These are phyloP conservation scores for Parnassius glacialis DNA, from an alignment of 2,888 invertebrate species.

Conservation along the genomic window DNA sequence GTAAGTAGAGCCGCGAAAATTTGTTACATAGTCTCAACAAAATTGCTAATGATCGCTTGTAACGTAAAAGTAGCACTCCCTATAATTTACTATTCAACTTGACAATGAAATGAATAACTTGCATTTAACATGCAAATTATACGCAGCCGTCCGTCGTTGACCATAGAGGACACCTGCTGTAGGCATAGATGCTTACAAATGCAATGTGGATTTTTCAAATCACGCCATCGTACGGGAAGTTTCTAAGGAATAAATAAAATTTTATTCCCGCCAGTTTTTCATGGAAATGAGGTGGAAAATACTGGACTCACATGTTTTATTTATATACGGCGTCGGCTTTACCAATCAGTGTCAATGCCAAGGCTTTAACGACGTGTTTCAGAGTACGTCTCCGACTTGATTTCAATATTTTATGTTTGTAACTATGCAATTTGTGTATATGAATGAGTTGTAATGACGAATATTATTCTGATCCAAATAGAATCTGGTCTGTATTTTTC, in stretches of 20 bases:
- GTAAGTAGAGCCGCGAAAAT: no score
- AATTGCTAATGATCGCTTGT: slow-evolving; percentile 10
- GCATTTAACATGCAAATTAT: slow-evolving; percentile 28
- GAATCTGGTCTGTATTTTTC: slow-evolving; percentile 4
- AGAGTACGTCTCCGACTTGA: slow-evolving; percentile 22
- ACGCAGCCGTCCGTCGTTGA: slow-evolving; percentile 19
- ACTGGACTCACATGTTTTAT: slow-evolving; percentile 48
- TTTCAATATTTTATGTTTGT: slow-evolving; percentile 20
- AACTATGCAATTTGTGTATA: slow-evolving; percentile 10
- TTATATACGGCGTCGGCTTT: slow-evolving; percentile 49
- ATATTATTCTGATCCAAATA: slow-evolving; percentile 8
- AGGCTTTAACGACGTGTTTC: slow-evolving; percentile 40
- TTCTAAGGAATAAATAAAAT: slow-evolving; percentile 25
- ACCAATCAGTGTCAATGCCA: slow-evolving; percentile 65
- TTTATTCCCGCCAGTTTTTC: slow-evolving; percentile 38
- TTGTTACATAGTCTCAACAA: background rate
- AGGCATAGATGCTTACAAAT: slow-evolving; percentile 27
- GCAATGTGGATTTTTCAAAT: slow-evolving; percentile 30
- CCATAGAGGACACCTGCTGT: slow-evolving; percentile 23
- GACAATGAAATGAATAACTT: slow-evolving; percentile 23
- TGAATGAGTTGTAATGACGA: slow-evolving; percentile 13
- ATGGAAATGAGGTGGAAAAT: slow-evolving; percentile 48
- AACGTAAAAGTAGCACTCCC: background rate
- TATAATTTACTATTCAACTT: slow-evolving; percentile 21
- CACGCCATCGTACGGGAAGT: slow-evolving; percentile 29